Evolutionary conservation across 2,888 invertebrate genomes (phyloP).

Genomic region (Hipparchia semele): DNA sequence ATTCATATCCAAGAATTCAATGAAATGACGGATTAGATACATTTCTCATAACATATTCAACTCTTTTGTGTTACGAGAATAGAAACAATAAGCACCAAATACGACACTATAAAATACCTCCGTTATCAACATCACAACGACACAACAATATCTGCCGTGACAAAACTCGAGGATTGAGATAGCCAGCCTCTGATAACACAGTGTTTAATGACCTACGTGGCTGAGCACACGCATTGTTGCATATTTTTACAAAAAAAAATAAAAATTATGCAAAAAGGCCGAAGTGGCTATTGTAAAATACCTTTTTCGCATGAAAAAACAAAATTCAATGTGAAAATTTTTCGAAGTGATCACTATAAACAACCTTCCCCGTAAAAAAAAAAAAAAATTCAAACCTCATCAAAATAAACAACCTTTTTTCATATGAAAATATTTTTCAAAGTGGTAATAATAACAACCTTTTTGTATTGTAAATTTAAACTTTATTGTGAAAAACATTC

Average conservation of each 20-base stretch:
- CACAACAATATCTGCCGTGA: conserved; percentile 77
- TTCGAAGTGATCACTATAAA: neutral
- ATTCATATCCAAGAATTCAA: too few relatives aligned
- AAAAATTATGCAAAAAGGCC: conserved; percentile 16
- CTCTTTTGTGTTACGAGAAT: conserved; percentile 8
- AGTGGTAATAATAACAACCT: neutral
- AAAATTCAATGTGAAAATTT: neutral
- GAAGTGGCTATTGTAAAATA: conserved; percentile 22
- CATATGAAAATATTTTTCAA: neutral
- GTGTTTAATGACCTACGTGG: conserved; percentile 64
- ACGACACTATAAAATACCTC: conserved; percentile 40
- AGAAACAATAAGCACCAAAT: conserved; percentile 25
- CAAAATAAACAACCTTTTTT: neutral
- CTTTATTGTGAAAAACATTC: neutral
- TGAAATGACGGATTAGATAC: too few relatives aligned
- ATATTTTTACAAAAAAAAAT: conserved; percentile 10
- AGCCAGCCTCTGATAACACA: conserved; percentile 76
- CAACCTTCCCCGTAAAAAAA: neutral
- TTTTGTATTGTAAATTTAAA: neutral
- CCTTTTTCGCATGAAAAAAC: neutral
- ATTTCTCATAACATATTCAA: neutral
- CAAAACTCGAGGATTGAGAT: conserved; percentile 68
- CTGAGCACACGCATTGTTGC: conserved; percentile 59
- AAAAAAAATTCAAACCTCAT: neutral
- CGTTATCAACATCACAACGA: conserved; percentile 71